Percentiles rank a stretch among this genome's conserved stretches.
Evolutionary conservation across 2,888 invertebrate species (phyloP).

Genomic region (Cephus pulcher): DNA sequence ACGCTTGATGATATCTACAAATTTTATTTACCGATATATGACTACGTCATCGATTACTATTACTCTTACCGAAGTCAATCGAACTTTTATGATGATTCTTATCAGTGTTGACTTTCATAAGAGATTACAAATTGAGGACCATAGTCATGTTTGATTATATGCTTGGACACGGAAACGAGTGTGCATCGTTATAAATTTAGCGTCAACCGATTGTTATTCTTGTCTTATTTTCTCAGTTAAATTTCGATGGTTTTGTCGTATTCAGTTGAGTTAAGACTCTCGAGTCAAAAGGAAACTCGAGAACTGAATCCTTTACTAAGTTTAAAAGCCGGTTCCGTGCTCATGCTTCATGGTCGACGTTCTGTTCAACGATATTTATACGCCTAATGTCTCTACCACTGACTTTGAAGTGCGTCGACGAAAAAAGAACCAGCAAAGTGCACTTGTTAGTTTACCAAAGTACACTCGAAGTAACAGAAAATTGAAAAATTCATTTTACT

Average conservation of each 20-base stretch:
- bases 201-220: background rate
- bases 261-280: background rate
- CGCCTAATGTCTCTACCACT: background rate
- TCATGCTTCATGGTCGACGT: background rate
- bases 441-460: background rate
- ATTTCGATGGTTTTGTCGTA: background rate
- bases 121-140: background rate
- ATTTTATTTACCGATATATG: background rate
- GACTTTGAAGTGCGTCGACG: background rate
- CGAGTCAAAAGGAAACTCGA: background rate
- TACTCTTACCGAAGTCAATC: too few relatives aligned
- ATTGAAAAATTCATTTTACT: background rate
- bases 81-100: too few relatives aligned
- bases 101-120: background rate
- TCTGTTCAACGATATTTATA: background rate
- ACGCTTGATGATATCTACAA: background rate
- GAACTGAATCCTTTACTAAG: background rate
- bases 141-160: background rate
- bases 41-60: too few relatives aligned
- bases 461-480: background rate
- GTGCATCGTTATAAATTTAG: background rate
- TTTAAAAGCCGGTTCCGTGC: background rate
- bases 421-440: background rate
- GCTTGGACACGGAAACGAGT: background rate
- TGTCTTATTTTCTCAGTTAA: background rate